A percentile compares a stretch with the other conserved stretches of the same genome.
Evolutionary conservation across 35 echinoderm and acorn worm genomes (phyloP).

Genomic region (Stichopus chloronotus): DNA sequence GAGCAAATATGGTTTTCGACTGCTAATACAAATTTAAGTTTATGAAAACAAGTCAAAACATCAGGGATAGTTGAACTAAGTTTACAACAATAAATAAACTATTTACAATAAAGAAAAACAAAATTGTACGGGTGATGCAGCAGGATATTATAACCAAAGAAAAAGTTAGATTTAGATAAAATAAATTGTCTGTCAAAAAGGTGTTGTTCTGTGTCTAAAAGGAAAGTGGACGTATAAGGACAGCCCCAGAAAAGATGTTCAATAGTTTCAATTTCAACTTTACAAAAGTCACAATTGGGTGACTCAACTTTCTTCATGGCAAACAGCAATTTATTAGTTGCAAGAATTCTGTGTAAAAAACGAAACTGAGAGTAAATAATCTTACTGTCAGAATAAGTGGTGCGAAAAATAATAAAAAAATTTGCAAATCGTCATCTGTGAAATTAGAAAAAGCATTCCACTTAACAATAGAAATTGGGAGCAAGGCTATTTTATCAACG

Average conservation of each 20-base stretch:
- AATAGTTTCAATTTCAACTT: constrained; percentile 1
- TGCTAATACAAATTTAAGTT: too few relatives aligned
- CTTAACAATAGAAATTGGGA: background rate
- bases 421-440: background rate
- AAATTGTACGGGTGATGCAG: too few relatives aligned
- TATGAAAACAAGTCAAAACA: too few relatives aligned
- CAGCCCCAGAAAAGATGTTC: background rate
- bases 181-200: background rate
- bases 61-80: too few relatives aligned
- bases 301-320: background rate
- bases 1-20: too few relatives aligned
- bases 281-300: background rate
- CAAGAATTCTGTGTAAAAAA: background rate
- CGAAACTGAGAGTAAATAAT: background rate
- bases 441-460: background rate
- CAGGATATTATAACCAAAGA: too few relatives aligned
- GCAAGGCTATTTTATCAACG: background rate
- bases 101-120: too few relatives aligned
- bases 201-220: constrained; percentile 11
- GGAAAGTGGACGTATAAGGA: background rate
- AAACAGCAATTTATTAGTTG: background rate
- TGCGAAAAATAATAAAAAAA: background rate
- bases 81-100: too few relatives aligned
- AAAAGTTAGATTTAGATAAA: background rate
- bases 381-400: too few relatives aligned